Evolutionary conservation across 2,797 vertebrate genomes (phyloP), one percentile per base, ranked within the genome.

Genomic region (Meda fulgida): DNA sequence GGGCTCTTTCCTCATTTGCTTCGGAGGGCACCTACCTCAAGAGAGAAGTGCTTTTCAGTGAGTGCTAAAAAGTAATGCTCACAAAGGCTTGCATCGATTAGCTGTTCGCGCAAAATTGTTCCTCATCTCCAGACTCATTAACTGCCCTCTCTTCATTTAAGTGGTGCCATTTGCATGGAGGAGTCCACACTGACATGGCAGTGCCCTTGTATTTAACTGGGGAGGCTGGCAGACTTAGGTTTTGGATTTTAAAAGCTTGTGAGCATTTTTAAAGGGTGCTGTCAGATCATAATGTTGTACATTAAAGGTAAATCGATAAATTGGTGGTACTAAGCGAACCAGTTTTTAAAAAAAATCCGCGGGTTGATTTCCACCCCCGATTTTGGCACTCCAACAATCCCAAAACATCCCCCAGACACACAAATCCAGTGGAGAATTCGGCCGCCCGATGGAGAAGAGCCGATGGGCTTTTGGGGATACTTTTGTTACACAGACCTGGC

Each of bases 41-140:
- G 83, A 84, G 65, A 78, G 65, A 84, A 38, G 29, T 80, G 55
- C 67, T 65, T 51, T 16, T 38, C 53, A 63, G 40, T 65, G 38
- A 80, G 51, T 31, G 76, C 77, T 63, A 18, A 63, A 72, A 83
- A 73, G 73, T 85, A 84, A 82, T 78, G 75, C 55, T 79, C 83
- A 48, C 53, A 70, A 46, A 58, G 40, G 65, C 80, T 31, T 58
- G 36, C 79, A 87, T 85, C 53, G 86, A 87, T 87, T 78, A 80
- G 67, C 65, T 69, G 75, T 65, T 82, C 38, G 46, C 16, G 2
- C 66, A 73, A 46, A 81, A 55, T 77, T 77, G 55, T 73, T 80
- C 71, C 36, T 84, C 77, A 71, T 84, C 65, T 78, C 34, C 72
- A 65, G 40, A 51, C 48, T 80, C 82, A 58, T 87, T 84, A 87